phyloP scores from a whole-genome alignment of 2,113 vertebrate genomes.

The Turnix velox region DNA sequence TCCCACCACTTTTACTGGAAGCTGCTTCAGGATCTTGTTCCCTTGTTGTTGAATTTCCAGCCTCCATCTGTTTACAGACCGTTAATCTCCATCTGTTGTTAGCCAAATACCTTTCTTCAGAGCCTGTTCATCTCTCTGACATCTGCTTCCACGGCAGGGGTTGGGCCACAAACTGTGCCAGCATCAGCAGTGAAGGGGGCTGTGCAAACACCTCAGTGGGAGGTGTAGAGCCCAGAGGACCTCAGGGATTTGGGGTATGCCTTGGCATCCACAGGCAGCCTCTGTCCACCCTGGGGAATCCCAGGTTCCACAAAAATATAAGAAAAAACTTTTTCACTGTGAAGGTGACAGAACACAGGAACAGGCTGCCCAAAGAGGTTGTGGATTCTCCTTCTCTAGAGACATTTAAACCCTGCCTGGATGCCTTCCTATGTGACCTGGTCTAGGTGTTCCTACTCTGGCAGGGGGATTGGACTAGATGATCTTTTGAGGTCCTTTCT shows the following conservation, averaged over 20 bases:
- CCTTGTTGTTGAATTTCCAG: background rate
- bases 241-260: background rate
- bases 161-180: background rate
- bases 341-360: no score
- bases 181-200: background rate
- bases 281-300: background rate
- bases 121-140: background rate
- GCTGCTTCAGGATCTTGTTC: background rate
- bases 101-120: background rate
- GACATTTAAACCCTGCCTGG: no score
- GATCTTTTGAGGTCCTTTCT: no score
- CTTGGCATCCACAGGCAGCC: fast-evolving
- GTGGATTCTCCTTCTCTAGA: no score
- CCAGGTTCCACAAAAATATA: no score
- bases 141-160: background rate
- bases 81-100: conserved; percentile 26
- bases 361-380: no score
- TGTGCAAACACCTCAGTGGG: background rate
- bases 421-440: no score
- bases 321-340: no score
- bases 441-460: no score
- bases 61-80: background rate
- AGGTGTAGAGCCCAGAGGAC: background rate
- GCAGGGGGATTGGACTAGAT: no score
- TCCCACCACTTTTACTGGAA: conserved; percentile 15